Evolutionary conservation across 2,113 vertebrate species (phyloP), one percentile per base, ranked within the genome.

Genomic region (Megaceryle torquata): DNA sequence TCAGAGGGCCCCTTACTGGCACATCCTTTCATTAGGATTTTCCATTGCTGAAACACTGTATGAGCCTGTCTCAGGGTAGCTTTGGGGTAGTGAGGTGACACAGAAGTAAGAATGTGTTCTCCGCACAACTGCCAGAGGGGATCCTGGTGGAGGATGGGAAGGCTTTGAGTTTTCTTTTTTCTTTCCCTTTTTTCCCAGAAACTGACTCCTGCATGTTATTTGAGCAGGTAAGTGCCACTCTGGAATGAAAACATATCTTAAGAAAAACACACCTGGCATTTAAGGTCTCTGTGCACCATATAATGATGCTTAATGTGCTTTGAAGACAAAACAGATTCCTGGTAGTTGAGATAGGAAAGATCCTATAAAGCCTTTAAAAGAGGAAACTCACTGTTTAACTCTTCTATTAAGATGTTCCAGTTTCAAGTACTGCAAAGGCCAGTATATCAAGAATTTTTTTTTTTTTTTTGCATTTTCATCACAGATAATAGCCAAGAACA

Each of bases 71-170:
- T 61, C 1, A 0, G 69, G 31, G 33, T n/a, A 56, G 43, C 2
- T 0, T 60, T 1, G 0, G 44, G 9, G 37, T 54, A 79, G 43
- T 24, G 78, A 56, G 16, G 18, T 2, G 1, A 41, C 46, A 39
- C 33, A 72, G 64, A 80, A 80, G 28, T 15, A 17, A 14, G 13
- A 64, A 11, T 15, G 12, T 54, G 16, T 72, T 60, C 37, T 89
- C 29, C 20, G 59, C 0, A 1, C 24, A 46, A 0, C 44, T 68
- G 54, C 17, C 35, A 82, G 67, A 44, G 44, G 13, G 16, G 13
- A 9, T 60, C 37, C 28, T 79, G 13, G 33, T 44, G 7, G n/a
- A 79, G 48, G 29, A 31, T 37, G 53, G 71, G 25, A 61, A 44
- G 9, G 22, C 25, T 95, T 94, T 75, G 28, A 37, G 19, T 35